Base-by-base conservation (phyloP, 2,888 invertebrate genomes). In the Pterostichus niger region DNA sequence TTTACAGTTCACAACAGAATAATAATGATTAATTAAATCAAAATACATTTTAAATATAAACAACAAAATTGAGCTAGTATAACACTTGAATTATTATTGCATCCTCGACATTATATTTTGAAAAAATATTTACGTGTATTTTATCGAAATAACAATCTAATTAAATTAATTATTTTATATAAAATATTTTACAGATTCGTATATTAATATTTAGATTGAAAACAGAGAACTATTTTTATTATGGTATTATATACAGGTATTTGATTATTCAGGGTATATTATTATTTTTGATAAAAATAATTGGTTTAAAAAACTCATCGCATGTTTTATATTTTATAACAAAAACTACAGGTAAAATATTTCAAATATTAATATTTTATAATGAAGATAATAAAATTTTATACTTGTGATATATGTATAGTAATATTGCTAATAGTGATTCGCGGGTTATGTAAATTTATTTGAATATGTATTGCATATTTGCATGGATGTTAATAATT, bases 311-410 rank as follows among this genome's bases (percentile, higher is more conserved):
- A 49, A 49, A 49, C n/a, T n/a, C 49, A 49, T 49, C 40, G 49
- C 49, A 49, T 49, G 49, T n/a, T 49, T 49, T 49, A 10, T n/a
- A 49, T 49, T 49, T 49, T 49, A 49, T 13, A 49, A 5, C 49
- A 49, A 40, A 40, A 40, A 40, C 40, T 5, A 40, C 40, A 1
- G 9, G 9, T 6, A 13, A 49, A 49, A 49, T 49, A 49, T 49
- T n/a, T 3, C 2, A 49, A 49, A 49, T 49, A 49, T 49, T 49
- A 49, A 49, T 11, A 49, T 49, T 49, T 49, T 49, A 49, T 49
- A 2, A n/a, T 49, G 5, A 2, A 49, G 49, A 49, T 49, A 49
- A 49, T 49, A 49, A 49, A 49, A 49, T 49, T 49, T 11, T 2
- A 49, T 49, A 10, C 49, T 49, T 5, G 13, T 49, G 10, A 49